Evolutionary conservation across 2,113 vertebrate genomes (phyloP).

Genomic region (Fregata magnificens): DNA sequence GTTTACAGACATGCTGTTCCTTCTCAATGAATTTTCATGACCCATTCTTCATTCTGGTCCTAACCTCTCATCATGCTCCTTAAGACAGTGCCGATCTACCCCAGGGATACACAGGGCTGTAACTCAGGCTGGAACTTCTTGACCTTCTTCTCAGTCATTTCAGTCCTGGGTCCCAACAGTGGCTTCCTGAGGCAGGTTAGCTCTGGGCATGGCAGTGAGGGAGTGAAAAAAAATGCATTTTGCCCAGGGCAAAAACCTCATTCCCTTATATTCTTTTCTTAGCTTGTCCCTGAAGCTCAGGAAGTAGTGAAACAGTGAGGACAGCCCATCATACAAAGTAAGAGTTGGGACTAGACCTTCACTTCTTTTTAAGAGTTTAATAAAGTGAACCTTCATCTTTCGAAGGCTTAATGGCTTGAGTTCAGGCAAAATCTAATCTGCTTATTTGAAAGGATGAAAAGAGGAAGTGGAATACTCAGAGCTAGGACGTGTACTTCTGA

Average conservation of each 20-base stretch:
- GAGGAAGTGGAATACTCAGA: background rate
- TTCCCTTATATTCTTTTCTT: background rate
- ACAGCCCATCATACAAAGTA: background rate
- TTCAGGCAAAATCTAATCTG: constrained; percentile 15
- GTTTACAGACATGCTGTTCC: background rate
- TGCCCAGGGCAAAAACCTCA: background rate
- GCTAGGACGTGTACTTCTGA: background rate
- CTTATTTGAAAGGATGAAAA: background rate
- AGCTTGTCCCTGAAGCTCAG: background rate
- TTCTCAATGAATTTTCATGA: background rate
- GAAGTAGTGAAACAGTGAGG: background rate
- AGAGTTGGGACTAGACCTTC: background rate
- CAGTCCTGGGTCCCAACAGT: background rate
- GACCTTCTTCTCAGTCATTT: background rate
- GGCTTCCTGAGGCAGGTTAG: background rate
- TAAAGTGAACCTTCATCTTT: background rate
- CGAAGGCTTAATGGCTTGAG: background rate
- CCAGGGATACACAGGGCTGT: background rate
- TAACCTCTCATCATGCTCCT: background rate
- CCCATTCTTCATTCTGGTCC: background rate
- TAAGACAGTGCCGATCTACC: background rate
- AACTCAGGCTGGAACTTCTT: background rate
- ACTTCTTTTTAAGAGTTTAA: background rate
- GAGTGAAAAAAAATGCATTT: background rate
- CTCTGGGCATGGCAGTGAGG: fast-evolving